Evolutionary conservation across 1,140 invertebrate species (phyloP).

Genomic region (Nymphalis io): DNA sequence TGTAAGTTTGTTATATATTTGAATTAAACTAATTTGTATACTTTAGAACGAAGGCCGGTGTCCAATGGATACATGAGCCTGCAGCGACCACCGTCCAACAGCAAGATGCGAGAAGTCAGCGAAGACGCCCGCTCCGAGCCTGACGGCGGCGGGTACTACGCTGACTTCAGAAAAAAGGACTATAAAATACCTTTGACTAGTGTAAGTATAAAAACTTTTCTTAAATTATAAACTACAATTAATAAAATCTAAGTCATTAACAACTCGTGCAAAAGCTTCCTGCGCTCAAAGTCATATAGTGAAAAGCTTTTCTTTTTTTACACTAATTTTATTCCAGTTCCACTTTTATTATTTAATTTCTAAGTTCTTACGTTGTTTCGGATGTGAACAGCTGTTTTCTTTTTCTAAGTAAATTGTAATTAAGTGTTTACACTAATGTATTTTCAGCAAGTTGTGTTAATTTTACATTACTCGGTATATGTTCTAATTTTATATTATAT

Average conservation of each 20-base stretch:
- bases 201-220: slow-evolving; percentile 55
- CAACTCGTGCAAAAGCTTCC: no score
- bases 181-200: slow-evolving; percentile 78
- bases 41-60: slow-evolving; percentile 71
- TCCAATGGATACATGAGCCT: slow-evolving; percentile 81
- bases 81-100: slow-evolving; percentile 69
- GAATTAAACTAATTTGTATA: not conserved
- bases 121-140: slow-evolving; percentile 75
- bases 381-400: no score
- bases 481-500: no score
- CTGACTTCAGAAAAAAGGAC: slow-evolving; percentile 76
- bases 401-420: no score
- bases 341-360: no score
- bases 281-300: no score
- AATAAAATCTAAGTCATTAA: not conserved
- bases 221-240: not conserved
- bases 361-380: no score
- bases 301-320: no score
- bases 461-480: no score
- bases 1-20: not conserved
- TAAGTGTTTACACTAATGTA: no score
- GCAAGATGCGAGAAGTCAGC: slow-evolving; percentile 57
- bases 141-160: slow-evolving; percentile 72
- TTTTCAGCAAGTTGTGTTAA: no score
- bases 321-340: no score